A percentile compares a stretch with the other conserved stretches of the same genome.
Evolutionary conservation across 2,113 vertebrate species (phyloP).

Genomic region (Poeciliopsis prolifica): DNA sequence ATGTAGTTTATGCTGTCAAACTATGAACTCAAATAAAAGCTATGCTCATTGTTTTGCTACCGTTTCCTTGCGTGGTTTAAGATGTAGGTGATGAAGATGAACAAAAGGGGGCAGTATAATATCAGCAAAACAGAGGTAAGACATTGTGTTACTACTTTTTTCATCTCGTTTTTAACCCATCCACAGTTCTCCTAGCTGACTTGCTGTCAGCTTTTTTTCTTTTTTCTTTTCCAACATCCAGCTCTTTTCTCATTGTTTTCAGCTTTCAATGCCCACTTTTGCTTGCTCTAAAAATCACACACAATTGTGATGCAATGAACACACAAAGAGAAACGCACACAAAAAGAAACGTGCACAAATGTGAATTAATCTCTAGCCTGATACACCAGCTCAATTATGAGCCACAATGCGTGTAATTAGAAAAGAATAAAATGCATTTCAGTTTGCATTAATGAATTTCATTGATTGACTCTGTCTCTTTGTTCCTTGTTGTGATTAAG

Average conservation of each 20-base stretch:
- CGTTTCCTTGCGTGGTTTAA: slow-evolving; percentile 25
- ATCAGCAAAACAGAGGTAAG: slow-evolving; percentile 53
- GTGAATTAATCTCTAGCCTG: slow-evolving; percentile 71
- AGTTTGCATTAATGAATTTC: slow-evolving; percentile 79
- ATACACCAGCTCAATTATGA: slow-evolving; percentile 78
- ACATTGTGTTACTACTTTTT: slow-evolving; percentile 34
- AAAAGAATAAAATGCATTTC: slow-evolving; percentile 80
- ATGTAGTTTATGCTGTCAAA: slow-evolving; percentile 58
- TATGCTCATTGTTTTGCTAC: slow-evolving; percentile 35
- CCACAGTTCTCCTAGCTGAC: slow-evolving; percentile 33
- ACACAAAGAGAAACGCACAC: neutral
- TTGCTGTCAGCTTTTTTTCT: slow-evolving; percentile 44
- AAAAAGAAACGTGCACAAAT: slow-evolving; percentile 35
- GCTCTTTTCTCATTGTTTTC: slow-evolving; percentile 49
- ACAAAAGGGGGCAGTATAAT: slow-evolving; percentile 75
- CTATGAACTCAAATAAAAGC: slow-evolving; percentile 64
- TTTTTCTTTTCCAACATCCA: slow-evolving; percentile 37
- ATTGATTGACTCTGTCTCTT: slow-evolving; percentile 76
- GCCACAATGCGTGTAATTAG: slow-evolving; percentile 82
- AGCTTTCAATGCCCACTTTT: slow-evolving; percentile 31
- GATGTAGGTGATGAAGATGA: slow-evolving; percentile 32
- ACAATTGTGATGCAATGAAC: neutral
- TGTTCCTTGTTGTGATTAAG: slow-evolving; percentile 77
- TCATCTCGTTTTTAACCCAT: slow-evolving; percentile 40
- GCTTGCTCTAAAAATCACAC: slow-evolving; percentile 3